Evolutionary conservation across 2,888 invertebrate genomes (phyloP).

Genomic region (Girardia tigrina): DNA sequence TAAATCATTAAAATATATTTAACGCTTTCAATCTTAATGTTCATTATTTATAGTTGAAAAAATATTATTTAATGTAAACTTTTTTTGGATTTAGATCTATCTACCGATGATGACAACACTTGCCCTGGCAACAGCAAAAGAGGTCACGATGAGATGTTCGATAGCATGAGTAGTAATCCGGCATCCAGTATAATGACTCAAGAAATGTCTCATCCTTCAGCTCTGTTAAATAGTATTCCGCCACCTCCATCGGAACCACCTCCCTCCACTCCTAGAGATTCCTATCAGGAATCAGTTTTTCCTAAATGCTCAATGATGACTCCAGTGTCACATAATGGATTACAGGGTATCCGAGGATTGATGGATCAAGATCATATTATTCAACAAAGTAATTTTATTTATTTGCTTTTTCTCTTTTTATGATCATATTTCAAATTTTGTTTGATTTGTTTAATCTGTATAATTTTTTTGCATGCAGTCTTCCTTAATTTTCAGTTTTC

Average conservation of each 20-base stretch:
- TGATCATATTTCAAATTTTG: not conserved
- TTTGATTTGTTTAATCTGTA: not conserved
- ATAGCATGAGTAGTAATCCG: slow-evolving; percentile 11
- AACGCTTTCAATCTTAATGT: not conserved
- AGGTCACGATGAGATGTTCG: not conserved
- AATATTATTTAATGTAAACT: not conserved
- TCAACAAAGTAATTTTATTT: not conserved
- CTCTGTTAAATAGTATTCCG: slow-evolving; percentile 11
- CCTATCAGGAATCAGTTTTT: slow-evolving; percentile 7
- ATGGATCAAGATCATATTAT: slow-evolving; percentile 14
- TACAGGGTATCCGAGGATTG: not conserved
- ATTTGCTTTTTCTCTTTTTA: not conserved
- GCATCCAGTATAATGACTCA: not conserved
- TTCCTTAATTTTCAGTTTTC: not conserved
- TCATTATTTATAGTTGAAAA: not conserved
- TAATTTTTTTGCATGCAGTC: not conserved
- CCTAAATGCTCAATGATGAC: not conserved
- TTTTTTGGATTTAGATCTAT: not conserved
- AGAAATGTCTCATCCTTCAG: not conserved
- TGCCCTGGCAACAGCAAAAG: not conserved
- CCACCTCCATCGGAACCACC: slow-evolving; percentile 7
- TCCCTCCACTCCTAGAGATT: slow-evolving; percentile 11
- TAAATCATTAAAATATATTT: not conserved
- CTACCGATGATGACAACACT: not conserved
- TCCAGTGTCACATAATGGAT: slow-evolving; percentile 11